Conservation (phyloP, 2,797 vertebrate genomes). For the Botia almorhae region DNA sequence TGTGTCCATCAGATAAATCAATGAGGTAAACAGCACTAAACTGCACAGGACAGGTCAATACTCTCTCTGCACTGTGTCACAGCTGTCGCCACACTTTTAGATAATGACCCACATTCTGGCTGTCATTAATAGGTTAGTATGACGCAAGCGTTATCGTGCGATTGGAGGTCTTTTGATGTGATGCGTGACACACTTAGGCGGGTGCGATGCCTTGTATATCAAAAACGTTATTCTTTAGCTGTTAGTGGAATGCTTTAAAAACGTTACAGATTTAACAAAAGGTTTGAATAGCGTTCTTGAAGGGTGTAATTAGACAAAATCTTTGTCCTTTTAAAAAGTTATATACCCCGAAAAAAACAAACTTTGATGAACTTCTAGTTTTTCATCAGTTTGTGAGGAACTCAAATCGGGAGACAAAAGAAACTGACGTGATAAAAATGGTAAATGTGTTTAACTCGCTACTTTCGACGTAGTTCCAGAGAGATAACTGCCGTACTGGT, state of each 20-base stretch:
- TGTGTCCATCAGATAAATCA: slow-evolving; percentile 8
- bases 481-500: background rate
- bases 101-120: slow-evolving; percentile 23
- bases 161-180: background rate
- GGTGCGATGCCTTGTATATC: slow-evolving; percentile 8
- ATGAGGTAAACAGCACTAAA: background rate
- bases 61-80: background rate
- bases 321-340: background rate
- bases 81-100: background rate
- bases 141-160: slow-evolving; percentile 15
- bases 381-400: background rate
- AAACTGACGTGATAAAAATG: background rate
- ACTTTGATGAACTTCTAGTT: background rate
- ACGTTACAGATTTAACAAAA: too few species aligned
- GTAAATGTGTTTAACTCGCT: background rate
- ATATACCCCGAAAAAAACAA: background rate
- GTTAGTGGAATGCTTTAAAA: too few species aligned
- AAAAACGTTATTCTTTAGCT: too few species aligned
- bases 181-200: slow-evolving; percentile 39
- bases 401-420: background rate
- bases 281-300: too few species aligned
- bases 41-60: slow-evolving; percentile 18
- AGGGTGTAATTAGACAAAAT: too few species aligned
- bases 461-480: background rate
- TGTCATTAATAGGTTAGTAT: slow-evolving; percentile 44